Conservation (phyloP, 2,888 invertebrate genomes). For the Gari tellinella region DNA sequence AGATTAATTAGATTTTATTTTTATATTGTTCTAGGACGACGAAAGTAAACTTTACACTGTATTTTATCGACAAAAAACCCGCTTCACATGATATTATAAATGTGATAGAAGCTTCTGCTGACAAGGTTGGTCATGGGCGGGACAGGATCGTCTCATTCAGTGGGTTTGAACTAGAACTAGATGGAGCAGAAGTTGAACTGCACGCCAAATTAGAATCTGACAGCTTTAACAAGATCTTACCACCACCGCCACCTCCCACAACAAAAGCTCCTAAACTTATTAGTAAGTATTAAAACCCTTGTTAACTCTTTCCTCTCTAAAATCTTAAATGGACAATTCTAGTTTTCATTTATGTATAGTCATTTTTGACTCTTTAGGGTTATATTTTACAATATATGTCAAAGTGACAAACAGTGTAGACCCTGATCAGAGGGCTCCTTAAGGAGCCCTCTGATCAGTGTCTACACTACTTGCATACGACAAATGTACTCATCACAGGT, state of each 20-base stretch:
- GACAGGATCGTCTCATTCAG: slow-evolving; percentile 58
- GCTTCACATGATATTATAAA: slow-evolving; percentile 62
- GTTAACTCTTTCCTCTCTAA: no score
- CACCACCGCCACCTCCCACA: slow-evolving; percentile 10
- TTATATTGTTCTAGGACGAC: slow-evolving; percentile 62
- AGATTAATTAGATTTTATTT: no score
- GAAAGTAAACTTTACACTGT: slow-evolving; percentile 70
- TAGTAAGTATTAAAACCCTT: no score
- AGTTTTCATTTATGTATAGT: no score
- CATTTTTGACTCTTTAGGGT: no score
- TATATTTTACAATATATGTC: no score
- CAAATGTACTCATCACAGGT: no score
- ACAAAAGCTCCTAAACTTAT: slow-evolving; percentile 7
- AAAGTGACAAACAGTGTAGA: no score
- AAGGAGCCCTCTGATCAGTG: no score
- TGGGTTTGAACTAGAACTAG: slow-evolving; percentile 66
- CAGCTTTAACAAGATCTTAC: slow-evolving; percentile 64
- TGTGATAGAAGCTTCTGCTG: slow-evolving; percentile 69
- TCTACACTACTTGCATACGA: no score
- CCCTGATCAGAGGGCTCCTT: no score
- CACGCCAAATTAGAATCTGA: slow-evolving; percentile 63
- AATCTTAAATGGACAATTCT: no score
- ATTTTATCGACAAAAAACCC: slow-evolving; percentile 67
- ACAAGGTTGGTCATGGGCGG: slow-evolving; percentile 38
- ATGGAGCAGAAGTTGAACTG: slow-evolving; percentile 62